phyloP scores from a whole-genome alignment of 1,140 invertebrate genomes.

The Pseudobourletiella spinata region DNA sequence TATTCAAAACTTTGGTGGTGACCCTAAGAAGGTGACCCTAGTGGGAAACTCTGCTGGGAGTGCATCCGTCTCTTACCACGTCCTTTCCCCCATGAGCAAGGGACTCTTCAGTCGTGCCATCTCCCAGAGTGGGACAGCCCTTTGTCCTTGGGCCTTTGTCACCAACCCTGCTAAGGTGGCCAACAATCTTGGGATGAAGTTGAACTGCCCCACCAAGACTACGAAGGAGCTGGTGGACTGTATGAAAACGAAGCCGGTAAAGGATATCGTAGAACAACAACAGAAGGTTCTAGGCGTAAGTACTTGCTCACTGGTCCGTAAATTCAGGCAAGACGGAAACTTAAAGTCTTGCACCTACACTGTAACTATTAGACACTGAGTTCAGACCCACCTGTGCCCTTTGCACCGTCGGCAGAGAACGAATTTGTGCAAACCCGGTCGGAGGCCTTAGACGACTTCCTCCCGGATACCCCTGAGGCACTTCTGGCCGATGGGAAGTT shows the following conservation, averaged over 20 bases:
- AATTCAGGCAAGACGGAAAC: too few relatives aligned
- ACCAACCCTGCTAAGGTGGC: neutral
- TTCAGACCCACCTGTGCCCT: neutral
- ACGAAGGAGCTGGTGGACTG: slow-evolving; percentile 6
- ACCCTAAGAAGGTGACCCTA: slow-evolving; percentile 31
- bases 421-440: neutral
- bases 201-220: slow-evolving; percentile 1
- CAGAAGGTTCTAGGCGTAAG: neutral
- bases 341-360: neutral
- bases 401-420: neutral
- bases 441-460: neutral
- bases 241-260: neutral
- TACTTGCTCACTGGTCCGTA: too few relatives aligned
- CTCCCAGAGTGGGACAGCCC: neutral
- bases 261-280: neutral
- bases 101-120: slow-evolving; percentile 8
- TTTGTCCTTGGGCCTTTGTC: slow-evolving; percentile 13
- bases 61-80: slow-evolving; percentile 12
- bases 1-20: slow-evolving; percentile 33
- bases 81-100: slow-evolving; percentile 17
- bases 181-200: neutral
- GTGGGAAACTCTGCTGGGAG: slow-evolving; percentile 20
- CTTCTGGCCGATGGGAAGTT: slow-evolving; percentile 9
- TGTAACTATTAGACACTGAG: neutral
- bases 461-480: slow-evolving; percentile 7